Evolutionary conservation across 1,140 invertebrate genomes (phyloP).

Genomic region (Reticulitermes speratus): DNA sequence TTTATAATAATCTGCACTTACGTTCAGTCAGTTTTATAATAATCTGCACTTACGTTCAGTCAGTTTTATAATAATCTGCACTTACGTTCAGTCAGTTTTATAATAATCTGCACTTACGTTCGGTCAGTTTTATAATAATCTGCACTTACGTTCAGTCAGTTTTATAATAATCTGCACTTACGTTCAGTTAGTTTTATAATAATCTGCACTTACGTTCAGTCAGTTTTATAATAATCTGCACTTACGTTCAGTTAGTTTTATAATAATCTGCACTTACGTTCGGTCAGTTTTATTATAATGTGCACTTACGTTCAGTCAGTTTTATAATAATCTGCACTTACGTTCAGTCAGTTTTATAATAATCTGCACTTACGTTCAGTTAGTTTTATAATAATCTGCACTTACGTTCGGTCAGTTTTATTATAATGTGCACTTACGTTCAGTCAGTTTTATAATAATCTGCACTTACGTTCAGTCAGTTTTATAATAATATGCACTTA

Average conservation of each 20-base stretch:
- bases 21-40: background rate
- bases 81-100: background rate
- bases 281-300: background rate
- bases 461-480: background rate
- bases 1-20: background rate
- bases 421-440: background rate
- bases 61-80: background rate
- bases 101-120: background rate
- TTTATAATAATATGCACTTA: background rate
- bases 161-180: background rate
- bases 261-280: background rate
- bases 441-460: background rate
- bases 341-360: background rate
- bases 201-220: background rate
- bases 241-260: background rate
- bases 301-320: background rate
- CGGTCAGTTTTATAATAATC: background rate
- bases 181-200: background rate
- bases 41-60: background rate
- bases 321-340: background rate
- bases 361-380: background rate
- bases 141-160: background rate
- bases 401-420: background rate
- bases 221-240: background rate
- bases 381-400: background rate